Evolutionary conservation across 2,797 vertebrate species (phyloP).

Genomic region (Alectoris magna): DNA sequence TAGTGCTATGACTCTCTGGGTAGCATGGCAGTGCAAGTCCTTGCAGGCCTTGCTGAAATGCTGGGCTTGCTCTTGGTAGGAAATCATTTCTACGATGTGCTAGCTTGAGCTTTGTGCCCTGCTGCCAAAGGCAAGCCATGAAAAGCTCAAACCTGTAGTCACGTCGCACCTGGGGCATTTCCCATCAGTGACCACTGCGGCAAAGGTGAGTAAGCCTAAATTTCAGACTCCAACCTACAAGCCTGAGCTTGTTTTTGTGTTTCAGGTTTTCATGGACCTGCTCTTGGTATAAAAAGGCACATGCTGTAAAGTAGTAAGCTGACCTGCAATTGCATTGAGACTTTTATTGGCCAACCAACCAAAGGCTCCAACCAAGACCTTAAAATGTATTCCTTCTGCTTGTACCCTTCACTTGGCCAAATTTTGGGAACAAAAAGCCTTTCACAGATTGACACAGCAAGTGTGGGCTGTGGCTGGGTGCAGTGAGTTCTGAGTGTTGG

Average conservation of each 20-base stretch:
- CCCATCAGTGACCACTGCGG: accelerated
- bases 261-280: background rate
- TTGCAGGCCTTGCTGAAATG: background rate
- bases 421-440: accelerated
- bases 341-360: background rate
- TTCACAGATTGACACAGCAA: accelerated
- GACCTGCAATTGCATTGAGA: background rate
- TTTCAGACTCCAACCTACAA: background rate
- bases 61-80: background rate
- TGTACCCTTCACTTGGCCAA: background rate
- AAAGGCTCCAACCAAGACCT: background rate
- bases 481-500: accelerated
- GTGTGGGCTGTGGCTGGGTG: accelerated
- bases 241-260: background rate
- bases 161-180: background rate
- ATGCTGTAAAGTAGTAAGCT: background rate
- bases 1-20: background rate
- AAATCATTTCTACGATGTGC: accelerated
- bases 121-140: background rate
- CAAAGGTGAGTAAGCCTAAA: background rate
- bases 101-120: background rate
- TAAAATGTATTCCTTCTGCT: background rate
- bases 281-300: background rate
- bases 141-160: accelerated
- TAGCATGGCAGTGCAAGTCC: background rate